A percentile compares a stretch with the other conserved stretches of the same genome.
These are phyloP conservation scores for Daboia siamensis DNA, from an alignment of 2,113 vertebrate genomes.

Conservation along the genomic window DNA sequence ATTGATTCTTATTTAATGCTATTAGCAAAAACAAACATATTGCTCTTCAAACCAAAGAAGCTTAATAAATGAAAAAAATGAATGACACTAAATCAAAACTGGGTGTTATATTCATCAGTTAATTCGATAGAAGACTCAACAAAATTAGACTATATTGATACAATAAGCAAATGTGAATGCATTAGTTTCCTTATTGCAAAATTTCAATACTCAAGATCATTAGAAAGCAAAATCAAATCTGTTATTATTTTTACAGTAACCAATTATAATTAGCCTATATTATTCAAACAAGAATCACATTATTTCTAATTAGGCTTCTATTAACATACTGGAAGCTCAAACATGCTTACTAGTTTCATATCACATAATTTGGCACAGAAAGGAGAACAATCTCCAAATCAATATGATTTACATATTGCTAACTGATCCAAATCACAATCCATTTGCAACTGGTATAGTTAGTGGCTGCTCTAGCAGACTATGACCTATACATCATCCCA, in stretches of 20 bases:
- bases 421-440: not conserved
- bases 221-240: slow-evolving; percentile 20
- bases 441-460: not conserved
- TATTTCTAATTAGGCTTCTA: not conserved
- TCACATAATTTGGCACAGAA: not conserved
- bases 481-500: not conserved
- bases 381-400: fast-evolving
- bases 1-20: slow-evolving; percentile 43
- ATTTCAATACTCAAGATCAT: not conserved
- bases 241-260: not conserved
- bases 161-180: slow-evolving; percentile 37
- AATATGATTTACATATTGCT: not conserved
- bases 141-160: slow-evolving; percentile 47
- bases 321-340: not conserved
- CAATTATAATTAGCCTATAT: not conserved
- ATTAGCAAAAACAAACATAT: slow-evolving; percentile 41
- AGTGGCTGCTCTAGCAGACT: not conserved
- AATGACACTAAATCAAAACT: slow-evolving; percentile 51
- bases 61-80: slow-evolving; percentile 36
- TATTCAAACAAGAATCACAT: slow-evolving; percentile 5
- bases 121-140: slow-evolving; percentile 44
- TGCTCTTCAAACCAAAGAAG: slow-evolving; percentile 44
- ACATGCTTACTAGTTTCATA: not conserved
- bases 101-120: slow-evolving; percentile 11
- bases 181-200: slow-evolving; percentile 44